Percentiles rank a stretch among this genome's conserved stretches.
Conservation (phyloP, 92 coral and sea anemone genomes). For the Pocillopora grandis region DNA sequence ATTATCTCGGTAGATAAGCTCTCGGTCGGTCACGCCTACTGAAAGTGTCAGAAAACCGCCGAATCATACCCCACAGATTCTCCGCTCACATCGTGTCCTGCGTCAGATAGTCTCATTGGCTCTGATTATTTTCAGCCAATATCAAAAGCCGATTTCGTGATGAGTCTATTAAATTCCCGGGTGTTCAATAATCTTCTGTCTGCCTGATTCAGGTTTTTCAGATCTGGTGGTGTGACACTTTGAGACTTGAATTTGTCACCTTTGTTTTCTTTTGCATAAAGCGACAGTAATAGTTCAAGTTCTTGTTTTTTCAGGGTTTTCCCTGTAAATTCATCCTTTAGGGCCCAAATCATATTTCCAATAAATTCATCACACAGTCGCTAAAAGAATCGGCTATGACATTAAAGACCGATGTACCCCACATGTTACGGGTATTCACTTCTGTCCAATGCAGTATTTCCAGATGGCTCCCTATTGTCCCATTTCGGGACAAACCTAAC, state of each 20-base stretch:
- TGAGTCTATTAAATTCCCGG: constrained; percentile 44
- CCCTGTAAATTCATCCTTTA: constrained; percentile 43
- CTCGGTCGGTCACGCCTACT: constrained; percentile 76
- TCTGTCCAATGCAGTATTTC: constrained; percentile 19
- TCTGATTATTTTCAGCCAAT: constrained; percentile 45
- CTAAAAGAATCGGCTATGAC: constrained; percentile 22
- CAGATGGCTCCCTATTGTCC: constrained; percentile 47
- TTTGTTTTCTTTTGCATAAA: constrained; percentile 47
- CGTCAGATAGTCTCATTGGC: constrained; percentile 46
- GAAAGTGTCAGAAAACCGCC: constrained; percentile 67
- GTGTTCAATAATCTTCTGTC: constrained; percentile 45
- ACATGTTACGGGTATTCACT: constrained; percentile 46
- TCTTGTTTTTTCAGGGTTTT: constrained; percentile 75
- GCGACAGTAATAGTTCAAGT: constrained; percentile 36
- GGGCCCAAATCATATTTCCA: constrained; percentile 14
- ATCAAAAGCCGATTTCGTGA: constrained; percentile 46
- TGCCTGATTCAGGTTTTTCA: constrained; percentile 33
- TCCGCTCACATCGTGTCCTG: constrained; percentile 44
- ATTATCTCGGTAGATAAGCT: constrained; percentile 81
- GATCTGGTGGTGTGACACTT: constrained; percentile 48
- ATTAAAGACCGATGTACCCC: constrained; percentile 47
- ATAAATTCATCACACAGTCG: constrained; percentile 19
- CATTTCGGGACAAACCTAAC: constrained; percentile 12
- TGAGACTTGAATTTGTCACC: constrained; percentile 27
- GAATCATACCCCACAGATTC: constrained; percentile 41